These are phyloP conservation scores for Sorex maritimensis DNA, from an alignment of 2,797 vertebrate species.

Conservation along the genomic window DNA sequence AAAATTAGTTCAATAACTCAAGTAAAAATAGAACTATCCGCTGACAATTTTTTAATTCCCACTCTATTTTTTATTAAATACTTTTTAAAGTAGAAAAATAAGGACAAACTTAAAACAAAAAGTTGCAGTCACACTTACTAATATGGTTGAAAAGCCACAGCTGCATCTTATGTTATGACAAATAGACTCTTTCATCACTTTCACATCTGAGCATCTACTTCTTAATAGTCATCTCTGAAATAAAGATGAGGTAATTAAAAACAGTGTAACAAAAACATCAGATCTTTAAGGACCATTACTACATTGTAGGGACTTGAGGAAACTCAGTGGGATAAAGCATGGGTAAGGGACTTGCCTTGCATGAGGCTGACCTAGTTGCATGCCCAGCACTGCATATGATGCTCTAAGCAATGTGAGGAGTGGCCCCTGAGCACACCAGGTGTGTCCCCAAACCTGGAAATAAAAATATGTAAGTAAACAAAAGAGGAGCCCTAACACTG, in stretches of 20 bases:
- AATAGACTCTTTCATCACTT: constrained; percentile 74
- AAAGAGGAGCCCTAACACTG: neutral
- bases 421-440: no score
- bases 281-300: constrained; percentile 58
- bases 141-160: constrained; percentile 78
- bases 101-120: constrained; percentile 27
- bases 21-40: constrained; percentile 66
- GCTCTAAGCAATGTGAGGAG: no score
- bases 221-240: constrained; percentile 82
- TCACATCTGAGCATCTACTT: constrained; percentile 78
- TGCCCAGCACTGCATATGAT: no score
- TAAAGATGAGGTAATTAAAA: constrained; percentile 51
- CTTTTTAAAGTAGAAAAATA: constrained; percentile 65
- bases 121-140: constrained; percentile 78
- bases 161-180: constrained; percentile 83
- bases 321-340: neutral
- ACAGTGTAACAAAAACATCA: constrained; percentile 44
- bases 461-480: neutral
- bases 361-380: no score
- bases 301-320: constrained; percentile 33
- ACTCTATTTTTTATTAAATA: constrained; percentile 39
- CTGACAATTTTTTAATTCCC: constrained; percentile 35
- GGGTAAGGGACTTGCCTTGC: no score
- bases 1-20: constrained; percentile 36
- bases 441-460: no score